phyloP scores from a whole-genome alignment of 2,888 invertebrate species.

The Drosophila atroscutellata region DNA sequence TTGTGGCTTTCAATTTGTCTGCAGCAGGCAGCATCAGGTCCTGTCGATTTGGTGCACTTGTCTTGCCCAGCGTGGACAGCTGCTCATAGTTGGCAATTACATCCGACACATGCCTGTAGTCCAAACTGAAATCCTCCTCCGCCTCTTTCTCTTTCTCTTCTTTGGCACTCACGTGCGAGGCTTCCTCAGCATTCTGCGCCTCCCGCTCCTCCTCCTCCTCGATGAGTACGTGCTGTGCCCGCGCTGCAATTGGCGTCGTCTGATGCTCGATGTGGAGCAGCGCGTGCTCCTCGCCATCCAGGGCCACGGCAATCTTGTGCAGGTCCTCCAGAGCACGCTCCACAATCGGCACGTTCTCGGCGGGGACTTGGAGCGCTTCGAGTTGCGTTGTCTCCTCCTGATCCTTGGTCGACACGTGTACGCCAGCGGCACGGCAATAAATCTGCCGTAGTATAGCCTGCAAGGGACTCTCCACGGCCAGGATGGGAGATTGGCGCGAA shows the following conservation, averaged over 20 bases:
- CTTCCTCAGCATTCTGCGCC: not conserved
- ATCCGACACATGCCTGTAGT: constrained; percentile 69
- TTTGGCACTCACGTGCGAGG: not conserved
- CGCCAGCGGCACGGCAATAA: constrained; percentile 65
- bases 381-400: constrained; percentile 3
- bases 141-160: not conserved
- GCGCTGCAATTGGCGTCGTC: constrained; percentile 55
- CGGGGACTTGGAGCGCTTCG: constrained; percentile 32
- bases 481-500: constrained; percentile 60
- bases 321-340: constrained; percentile 82
- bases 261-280: constrained; percentile 54
- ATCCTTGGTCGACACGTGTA: constrained; percentile 42
- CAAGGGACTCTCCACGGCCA: constrained; percentile 77
- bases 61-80: constrained; percentile 39
- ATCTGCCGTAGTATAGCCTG: constrained; percentile 78
- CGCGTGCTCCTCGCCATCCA: constrained; percentile 47
- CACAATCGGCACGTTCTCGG: constrained; percentile 83
- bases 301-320: constrained; percentile 68
- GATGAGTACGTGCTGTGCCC: constrained; percentile 67
- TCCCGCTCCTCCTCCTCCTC: constrained; percentile 46
- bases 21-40: not conserved
- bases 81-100: constrained; percentile 78
- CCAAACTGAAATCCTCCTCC: constrained; percentile 24
- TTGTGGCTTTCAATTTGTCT: constrained; percentile 3
- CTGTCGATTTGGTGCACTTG: constrained; percentile 12